Percentiles rank a stretch among this genome's conserved stretches.
These are phyloP conservation scores for Anisognathus igniventris DNA, from an alignment of 2,797 vertebrate genomes.

Conservation along the genomic window DNA sequence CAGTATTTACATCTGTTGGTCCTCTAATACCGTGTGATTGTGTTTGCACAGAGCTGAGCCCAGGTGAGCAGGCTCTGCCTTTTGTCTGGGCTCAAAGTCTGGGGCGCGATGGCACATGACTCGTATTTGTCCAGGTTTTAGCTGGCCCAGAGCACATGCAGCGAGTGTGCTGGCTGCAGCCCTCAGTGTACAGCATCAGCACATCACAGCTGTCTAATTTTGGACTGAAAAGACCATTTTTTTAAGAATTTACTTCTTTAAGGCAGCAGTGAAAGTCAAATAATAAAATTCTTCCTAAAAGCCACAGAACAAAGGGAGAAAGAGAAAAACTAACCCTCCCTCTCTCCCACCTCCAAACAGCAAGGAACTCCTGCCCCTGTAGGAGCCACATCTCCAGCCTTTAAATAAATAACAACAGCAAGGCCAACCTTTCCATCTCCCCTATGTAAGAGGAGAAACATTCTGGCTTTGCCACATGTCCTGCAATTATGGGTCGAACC, in stretches of 20 bases:
- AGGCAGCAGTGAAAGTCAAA: background rate
- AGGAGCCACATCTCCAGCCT: background rate
- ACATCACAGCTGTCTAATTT: background rate
- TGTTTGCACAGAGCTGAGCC: background rate
- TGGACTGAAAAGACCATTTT: background rate
- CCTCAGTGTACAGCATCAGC: fast-evolving
- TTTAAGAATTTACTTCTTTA: background rate
- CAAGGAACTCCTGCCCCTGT: background rate
- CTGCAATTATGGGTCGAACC: conserved; percentile 70
- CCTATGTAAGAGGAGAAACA: background rate
- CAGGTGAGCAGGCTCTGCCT: background rate
- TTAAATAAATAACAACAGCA: background rate
- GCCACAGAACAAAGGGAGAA: background rate
- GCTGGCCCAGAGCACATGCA: fast-evolving
- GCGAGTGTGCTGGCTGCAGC: fast-evolving
- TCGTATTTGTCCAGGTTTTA: background rate
- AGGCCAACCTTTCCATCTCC: background rate
- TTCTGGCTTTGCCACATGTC: conserved; percentile 32
- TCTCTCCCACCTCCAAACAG: background rate
- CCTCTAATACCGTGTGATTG: background rate
- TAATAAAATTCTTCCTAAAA: background rate
- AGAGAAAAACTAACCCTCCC: background rate
- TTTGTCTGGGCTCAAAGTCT: background rate
- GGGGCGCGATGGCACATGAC: fast-evolving
- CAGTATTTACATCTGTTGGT: background rate